phyloP scores from a whole-genome alignment of 2,113 vertebrate species.

The Halichoeres trimaculatus region DNA sequence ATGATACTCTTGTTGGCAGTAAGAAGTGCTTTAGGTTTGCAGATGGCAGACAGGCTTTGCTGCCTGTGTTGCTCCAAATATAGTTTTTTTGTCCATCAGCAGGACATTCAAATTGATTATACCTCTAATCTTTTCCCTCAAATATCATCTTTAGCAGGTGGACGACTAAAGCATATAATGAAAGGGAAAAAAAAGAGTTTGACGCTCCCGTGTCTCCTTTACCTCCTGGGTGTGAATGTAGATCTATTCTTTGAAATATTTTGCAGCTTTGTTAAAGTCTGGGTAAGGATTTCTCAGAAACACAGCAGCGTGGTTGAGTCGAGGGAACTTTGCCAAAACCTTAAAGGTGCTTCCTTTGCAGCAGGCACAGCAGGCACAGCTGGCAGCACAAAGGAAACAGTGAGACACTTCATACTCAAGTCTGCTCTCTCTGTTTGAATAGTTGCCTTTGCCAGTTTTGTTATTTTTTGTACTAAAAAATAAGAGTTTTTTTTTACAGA shows the following conservation, averaged over 20 bases:
- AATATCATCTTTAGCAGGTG: too few species aligned
- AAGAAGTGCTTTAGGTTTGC: too few species aligned
- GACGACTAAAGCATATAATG: too few species aligned
- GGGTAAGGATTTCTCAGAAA: slow-evolving; percentile 67
- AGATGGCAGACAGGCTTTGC: too few species aligned
- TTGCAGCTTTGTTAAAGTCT: slow-evolving; percentile 25
- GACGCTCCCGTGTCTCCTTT: neutral
- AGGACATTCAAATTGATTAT: too few species aligned
- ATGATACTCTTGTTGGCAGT: too few species aligned
- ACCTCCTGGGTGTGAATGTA: slow-evolving; percentile 16
- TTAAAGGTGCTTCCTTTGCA: slow-evolving; percentile 74
- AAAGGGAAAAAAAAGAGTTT: too few species aligned
- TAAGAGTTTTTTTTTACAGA: neutral
- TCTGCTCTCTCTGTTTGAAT: neutral
- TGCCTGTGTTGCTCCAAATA: too few species aligned
- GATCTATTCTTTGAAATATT: slow-evolving; percentile 19
- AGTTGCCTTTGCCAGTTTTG: neutral
- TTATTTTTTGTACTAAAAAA: too few species aligned
- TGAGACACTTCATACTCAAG: neutral
- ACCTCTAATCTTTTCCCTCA: too few species aligned
- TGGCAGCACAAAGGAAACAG: slow-evolving; percentile 18
- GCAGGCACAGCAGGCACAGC: slow-evolving; percentile 6
- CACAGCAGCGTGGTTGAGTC: slow-evolving; percentile 63
- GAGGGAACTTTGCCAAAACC: slow-evolving; percentile 77
- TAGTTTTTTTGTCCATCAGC: too few species aligned